Percentiles rank a stretch among this genome's conserved stretches.
phyloP scores from a whole-genome alignment of 2,113 vertebrate species.

The Coturnix japonica region DNA sequence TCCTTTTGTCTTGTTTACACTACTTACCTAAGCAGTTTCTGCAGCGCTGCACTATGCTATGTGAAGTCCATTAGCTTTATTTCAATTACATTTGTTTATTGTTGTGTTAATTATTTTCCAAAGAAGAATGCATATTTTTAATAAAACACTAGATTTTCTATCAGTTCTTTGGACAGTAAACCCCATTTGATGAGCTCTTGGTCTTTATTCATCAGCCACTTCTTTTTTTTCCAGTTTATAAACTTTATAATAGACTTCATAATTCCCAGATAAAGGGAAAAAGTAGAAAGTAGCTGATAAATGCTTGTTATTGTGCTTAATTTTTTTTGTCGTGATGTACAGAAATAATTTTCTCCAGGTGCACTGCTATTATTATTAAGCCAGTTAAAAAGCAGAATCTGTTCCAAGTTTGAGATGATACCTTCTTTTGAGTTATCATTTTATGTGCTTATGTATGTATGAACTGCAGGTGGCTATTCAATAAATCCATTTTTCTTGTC shows the following conservation, averaged over 20 bases:
- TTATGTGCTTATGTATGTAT: conserved; percentile 41
- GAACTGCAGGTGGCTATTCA: conserved; percentile 59
- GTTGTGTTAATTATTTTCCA: conserved; percentile 66
- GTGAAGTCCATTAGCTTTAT: conserved; percentile 53
- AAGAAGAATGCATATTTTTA: conserved; percentile 59
- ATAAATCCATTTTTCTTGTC: conserved; percentile 68
- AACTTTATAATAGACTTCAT: background rate
- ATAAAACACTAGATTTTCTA: conserved; percentile 62
- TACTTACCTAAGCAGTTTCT: conserved; percentile 49
- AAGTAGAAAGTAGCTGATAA: conserved; percentile 8
- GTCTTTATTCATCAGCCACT: background rate
- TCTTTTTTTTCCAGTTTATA: background rate
- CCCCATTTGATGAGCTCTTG: conserved; percentile 15
- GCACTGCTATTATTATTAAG: conserved; percentile 30
- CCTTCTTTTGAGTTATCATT: conserved; percentile 28
- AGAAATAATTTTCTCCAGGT: conserved; percentile 30
- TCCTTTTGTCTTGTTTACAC: conserved; percentile 51
- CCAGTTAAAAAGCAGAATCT: background rate
- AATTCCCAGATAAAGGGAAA: background rate
- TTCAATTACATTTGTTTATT: conserved; percentile 62
- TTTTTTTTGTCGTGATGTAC: background rate
- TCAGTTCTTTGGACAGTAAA: conserved; percentile 50
- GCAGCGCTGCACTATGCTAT: conserved; percentile 24
- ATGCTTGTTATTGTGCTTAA: background rate
- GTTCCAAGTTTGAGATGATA: background rate